phyloP scores from a whole-genome alignment of 1,140 invertebrate species.

The Scaptomyza pallida region DNA sequence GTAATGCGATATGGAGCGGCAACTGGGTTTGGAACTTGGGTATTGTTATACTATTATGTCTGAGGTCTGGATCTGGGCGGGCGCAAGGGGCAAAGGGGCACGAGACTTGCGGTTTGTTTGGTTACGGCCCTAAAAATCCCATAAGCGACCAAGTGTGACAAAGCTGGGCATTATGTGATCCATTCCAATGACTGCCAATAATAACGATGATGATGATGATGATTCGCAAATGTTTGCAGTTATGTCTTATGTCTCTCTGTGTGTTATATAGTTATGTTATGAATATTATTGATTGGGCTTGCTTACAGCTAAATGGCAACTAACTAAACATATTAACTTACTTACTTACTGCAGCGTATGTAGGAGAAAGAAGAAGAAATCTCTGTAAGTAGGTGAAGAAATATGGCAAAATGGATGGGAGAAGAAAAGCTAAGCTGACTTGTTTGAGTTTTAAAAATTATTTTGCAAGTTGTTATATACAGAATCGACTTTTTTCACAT shows the following conservation, averaged over 20 bases:
- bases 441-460: too few species aligned
- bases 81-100: slow-evolving; percentile 25
- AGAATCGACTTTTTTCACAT: too few species aligned
- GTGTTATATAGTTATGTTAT: slow-evolving; percentile 21
- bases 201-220: too few species aligned
- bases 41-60: slow-evolving; percentile 9
- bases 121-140: slow-evolving; percentile 41
- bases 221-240: slow-evolving; percentile 47
- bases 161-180: slow-evolving; percentile 64
- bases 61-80: neutral
- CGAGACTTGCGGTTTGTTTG: slow-evolving; percentile 45
- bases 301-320: neutral
- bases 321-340: neutral
- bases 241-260: slow-evolving; percentile 1
- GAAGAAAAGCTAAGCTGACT: too few species aligned
- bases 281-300: slow-evolving; percentile 28
- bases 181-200: slow-evolving; percentile 48
- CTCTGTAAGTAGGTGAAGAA: neutral
- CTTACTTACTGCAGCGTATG: too few species aligned
- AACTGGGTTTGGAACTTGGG: slow-evolving; percentile 34
- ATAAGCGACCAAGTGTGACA: slow-evolving; percentile 71
- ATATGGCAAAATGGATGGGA: neutral
- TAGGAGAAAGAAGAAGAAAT: neutral
- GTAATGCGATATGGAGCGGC: slow-evolving; percentile 54
- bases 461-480: too few species aligned